Evolutionary conservation across 2,797 vertebrate genomes (phyloP).

Genomic region (Enoplosus armatus): DNA sequence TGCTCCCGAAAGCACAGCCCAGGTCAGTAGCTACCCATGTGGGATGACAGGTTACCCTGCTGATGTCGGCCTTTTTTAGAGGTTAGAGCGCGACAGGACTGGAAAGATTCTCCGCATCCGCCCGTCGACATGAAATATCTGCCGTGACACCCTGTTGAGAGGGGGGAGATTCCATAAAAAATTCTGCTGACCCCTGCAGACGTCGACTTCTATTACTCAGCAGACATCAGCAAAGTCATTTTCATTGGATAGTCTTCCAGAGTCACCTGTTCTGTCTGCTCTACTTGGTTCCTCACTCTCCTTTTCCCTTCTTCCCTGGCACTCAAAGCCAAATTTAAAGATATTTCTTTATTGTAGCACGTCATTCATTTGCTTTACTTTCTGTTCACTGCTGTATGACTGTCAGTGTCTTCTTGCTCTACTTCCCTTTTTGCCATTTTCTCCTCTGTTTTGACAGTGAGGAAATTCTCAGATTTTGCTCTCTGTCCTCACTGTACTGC

Average conservation of each 20-base stretch:
- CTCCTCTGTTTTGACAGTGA: background rate
- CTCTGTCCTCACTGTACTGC: slow-evolving; percentile 1
- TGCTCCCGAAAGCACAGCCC: slow-evolving; percentile 35
- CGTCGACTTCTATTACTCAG: slow-evolving; percentile 71
- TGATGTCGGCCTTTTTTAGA: slow-evolving; percentile 74
- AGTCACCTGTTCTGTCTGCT: slow-evolving; percentile 38
- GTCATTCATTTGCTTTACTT: background rate
- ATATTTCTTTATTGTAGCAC: background rate
- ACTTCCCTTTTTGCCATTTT: background rate
- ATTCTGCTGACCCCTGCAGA: slow-evolving; percentile 78
- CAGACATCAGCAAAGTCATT: slow-evolving; percentile 71
- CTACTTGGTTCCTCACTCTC: background rate
- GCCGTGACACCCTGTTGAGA: slow-evolving; percentile 73
- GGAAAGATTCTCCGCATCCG: slow-evolving; percentile 61
- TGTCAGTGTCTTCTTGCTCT: background rate
- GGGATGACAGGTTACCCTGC: slow-evolving; percentile 73
- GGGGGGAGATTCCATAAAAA: slow-evolving; percentile 74
- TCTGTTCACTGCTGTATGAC: background rate
- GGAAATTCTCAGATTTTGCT: background rate
- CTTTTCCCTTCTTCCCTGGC: background rate
- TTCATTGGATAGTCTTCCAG: slow-evolving; percentile 41
- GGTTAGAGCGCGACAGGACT: slow-evolving; percentile 67
- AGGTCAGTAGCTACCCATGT: slow-evolving; percentile 35
- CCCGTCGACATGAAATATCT: slow-evolving; percentile 77
- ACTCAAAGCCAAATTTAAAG: background rate